These are phyloP conservation scores for Polydrusus cervinus DNA, from an alignment of 2,888 invertebrate species.

Conservation along the genomic window DNA sequence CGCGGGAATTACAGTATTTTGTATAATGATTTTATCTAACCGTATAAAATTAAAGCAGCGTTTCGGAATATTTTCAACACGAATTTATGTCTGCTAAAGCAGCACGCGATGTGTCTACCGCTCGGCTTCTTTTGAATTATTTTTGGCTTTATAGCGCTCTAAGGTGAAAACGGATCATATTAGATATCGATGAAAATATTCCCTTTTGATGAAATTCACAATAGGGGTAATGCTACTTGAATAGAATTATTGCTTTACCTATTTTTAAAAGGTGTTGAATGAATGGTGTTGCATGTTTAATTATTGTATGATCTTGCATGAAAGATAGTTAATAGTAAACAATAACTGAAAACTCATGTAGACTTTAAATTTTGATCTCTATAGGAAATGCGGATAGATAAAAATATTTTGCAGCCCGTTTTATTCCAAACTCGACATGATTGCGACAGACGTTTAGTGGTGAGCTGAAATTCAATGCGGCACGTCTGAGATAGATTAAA, in stretches of 20 bases:
- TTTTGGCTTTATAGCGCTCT: slow-evolving; percentile 17
- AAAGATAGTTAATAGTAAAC: neutral
- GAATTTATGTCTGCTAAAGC: slow-evolving; percentile 26
- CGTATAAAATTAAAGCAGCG: slow-evolving; percentile 17
- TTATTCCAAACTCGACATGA: no score
- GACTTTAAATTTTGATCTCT: no score
- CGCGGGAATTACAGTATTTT: slow-evolving; percentile 19
- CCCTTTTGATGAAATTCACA: neutral
- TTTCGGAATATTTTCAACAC: slow-evolving; percentile 26
- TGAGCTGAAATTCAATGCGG: no score
- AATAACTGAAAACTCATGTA: neutral
- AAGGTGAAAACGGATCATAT: slow-evolving; percentile 18
- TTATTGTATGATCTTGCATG: neutral
- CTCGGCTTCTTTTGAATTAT: slow-evolving; percentile 24
- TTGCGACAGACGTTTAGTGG: no score
- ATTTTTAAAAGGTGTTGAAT: slow-evolving; percentile 8
- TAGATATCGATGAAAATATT: slow-evolving; percentile 19
- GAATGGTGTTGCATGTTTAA: slow-evolving; percentile 11
- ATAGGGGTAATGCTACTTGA: neutral
- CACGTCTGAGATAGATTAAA: no score
- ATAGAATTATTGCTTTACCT: slow-evolving; percentile 4
- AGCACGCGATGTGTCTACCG: slow-evolving; percentile 17
- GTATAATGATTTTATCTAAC: slow-evolving; percentile 24
- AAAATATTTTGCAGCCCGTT: no score
- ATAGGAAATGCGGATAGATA: no score